phyloP scores from a whole-genome alignment of 2,797 vertebrate species.

The Chanos chanos region DNA sequence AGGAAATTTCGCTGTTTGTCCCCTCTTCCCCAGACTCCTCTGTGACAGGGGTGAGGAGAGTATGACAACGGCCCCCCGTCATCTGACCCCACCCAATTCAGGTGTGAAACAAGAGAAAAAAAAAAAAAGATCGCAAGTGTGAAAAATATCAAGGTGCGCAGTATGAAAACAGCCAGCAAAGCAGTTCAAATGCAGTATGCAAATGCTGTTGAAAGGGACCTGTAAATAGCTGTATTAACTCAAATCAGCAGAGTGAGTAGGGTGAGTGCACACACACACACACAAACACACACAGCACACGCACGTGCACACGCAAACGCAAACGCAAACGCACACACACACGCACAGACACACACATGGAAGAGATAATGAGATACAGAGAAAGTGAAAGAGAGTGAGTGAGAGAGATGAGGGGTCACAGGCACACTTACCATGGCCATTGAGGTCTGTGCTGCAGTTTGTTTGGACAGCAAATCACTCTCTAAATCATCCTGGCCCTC shows the following conservation, averaged over 20 bases:
- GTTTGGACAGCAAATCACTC: slow-evolving; percentile 71
- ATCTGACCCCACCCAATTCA: slow-evolving; percentile 88
- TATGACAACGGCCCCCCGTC: slow-evolving; percentile 97
- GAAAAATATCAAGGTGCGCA: too few species aligned
- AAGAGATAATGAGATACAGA: not conserved
- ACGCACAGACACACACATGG: not conserved
- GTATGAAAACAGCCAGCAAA: too few species aligned
- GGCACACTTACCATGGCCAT: slow-evolving; percentile 87
- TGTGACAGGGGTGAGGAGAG: slow-evolving; percentile 95
- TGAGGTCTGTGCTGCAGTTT: slow-evolving; percentile 79
- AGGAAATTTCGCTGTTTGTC: slow-evolving; percentile 96
- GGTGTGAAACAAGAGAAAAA: too few species aligned
- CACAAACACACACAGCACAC: not conserved
- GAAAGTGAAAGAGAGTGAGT: not conserved
- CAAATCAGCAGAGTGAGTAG: too few species aligned
- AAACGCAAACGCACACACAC: not conserved
- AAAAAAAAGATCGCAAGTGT: too few species aligned
- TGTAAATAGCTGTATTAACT: too few species aligned
- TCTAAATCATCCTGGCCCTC: slow-evolving; percentile 83
- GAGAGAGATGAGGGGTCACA: not conserved
- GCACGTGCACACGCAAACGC: too few species aligned
- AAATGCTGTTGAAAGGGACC: too few species aligned
- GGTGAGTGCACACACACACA: too few species aligned
- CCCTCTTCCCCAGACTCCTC: slow-evolving; percentile 99
- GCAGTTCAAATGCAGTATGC: too few species aligned